A percentile compares a stretch with the other conserved stretches of the same genome.
phyloP scores from a whole-genome alignment of 2,113 vertebrate genomes.

The Plectropomus leopardus region DNA sequence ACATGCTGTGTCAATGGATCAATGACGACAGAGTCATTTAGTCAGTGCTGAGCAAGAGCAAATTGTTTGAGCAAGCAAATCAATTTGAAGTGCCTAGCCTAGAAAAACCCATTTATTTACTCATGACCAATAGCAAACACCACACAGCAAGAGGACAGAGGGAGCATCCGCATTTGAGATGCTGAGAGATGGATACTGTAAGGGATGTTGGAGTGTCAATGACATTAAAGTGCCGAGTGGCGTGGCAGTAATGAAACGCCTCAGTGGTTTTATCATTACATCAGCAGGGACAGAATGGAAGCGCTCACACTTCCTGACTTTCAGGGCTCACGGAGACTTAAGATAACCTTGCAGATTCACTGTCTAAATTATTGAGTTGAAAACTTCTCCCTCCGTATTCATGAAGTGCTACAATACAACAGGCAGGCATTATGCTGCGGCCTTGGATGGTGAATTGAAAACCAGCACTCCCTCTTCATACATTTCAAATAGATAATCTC shows the following conservation, averaged over 20 bases:
- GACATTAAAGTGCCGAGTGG: conserved; percentile 74
- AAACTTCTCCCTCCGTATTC: conserved; percentile 68
- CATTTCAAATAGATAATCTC: conserved; percentile 64
- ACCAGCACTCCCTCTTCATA: conserved; percentile 42
- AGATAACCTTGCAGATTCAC: conserved; percentile 80
- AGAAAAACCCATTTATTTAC: conserved; percentile 79
- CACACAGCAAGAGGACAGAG: conserved; percentile 57
- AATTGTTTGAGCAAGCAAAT: conserved; percentile 84
- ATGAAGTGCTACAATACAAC: conserved; percentile 45
- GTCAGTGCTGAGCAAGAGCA: conserved; percentile 79
- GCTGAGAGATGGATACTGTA: conserved; percentile 74
- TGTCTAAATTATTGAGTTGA: conserved; percentile 60
- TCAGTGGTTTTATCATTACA: conserved; percentile 80
- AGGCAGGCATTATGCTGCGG: conserved; percentile 52
- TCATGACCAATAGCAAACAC: conserved; percentile 68
- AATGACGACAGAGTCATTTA: conserved; percentile 81
- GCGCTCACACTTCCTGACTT: conserved; percentile 71
- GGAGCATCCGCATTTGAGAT: conserved; percentile 49
- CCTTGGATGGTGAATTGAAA: conserved; percentile 62
- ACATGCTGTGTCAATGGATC: conserved; percentile 78
- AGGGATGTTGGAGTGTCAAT: conserved; percentile 70
- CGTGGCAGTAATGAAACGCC: conserved; percentile 78
- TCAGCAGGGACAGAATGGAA: conserved; percentile 71
- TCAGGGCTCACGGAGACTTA: conserved; percentile 67
- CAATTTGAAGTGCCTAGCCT: conserved; percentile 75